Evolutionary conservation across 2,797 vertebrate genomes (phyloP), one percentile per base, ranked within the genome.

Genomic region (Chrosomus eos): DNA sequence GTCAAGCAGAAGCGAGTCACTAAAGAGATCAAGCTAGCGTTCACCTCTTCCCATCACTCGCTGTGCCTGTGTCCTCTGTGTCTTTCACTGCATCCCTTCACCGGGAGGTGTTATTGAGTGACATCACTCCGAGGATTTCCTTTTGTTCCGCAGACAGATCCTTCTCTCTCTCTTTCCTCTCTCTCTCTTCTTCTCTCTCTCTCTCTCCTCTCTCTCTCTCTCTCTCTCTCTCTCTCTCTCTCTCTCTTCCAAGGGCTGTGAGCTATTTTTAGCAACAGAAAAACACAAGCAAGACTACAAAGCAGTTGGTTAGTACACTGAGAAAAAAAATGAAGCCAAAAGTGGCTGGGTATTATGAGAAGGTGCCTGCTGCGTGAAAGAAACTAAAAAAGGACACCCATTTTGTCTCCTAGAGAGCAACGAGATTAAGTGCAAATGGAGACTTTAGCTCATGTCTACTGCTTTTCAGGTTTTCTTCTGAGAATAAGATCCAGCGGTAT

Each of bases 101-200:
- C 83, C 62, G 71, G 77, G 87, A 78, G 53, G 55, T 43, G 73
- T 80, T 86, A 33, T 19, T 72, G 55, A 60, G 86, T 93, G 93
- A 94, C 93, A 92, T 94, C 93, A 95, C 90, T 87, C 58, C 38
- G 80, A 94, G 93, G 94, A 93, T 93, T 93, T 93, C 93, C 93
- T 92, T 89, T 88, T 89, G 85, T 89, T 85, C 87, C 55, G 68
- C 73, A 84, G 66, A 85, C 67, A 83, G 77, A 85, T 66, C 70
- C 87, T 68, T 11, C 87, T 90, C 72, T 82, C 90, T 89, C 62
- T 43, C 58, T 40, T 77, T 31, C 85, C 64, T 74, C 60, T 45
- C 70, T 48, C 64, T 58, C 78, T 68, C 31, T 72, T 60, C 4
- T 64, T 76, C 36, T 67, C 40, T 55, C 71, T 53, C 19, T 68